These are phyloP conservation scores for Hypomecis punctinalis DNA, from an alignment of 2,888 invertebrate species.

Conservation along the genomic window DNA sequence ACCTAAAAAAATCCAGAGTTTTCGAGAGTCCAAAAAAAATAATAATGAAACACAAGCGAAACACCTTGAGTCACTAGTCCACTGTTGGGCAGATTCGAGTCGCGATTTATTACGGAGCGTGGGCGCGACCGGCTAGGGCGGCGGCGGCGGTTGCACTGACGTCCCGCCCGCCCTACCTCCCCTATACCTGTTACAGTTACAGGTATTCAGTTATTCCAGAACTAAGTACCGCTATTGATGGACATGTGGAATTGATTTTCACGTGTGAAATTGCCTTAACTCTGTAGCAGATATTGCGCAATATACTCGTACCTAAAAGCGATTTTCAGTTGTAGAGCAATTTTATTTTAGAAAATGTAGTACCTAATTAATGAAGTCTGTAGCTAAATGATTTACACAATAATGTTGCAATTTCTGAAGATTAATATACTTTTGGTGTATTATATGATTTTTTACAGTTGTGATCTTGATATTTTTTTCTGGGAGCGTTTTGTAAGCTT, in stretches of 20 bases:
- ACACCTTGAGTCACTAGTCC: conserved; percentile 50
- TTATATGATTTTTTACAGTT: conserved; percentile 19
- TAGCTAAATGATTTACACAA: too few relatives aligned
- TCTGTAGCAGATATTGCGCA: conserved; percentile 10
- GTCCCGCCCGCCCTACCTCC: conserved; percentile 65
- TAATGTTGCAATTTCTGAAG: not conserved
- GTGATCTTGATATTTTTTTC: conserved; percentile 42
- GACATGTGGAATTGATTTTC: conserved; percentile 79
- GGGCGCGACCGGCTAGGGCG: conserved; percentile 63
- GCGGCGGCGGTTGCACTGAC: conserved; percentile 73
- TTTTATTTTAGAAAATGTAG: not conserved
- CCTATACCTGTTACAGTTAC: conserved; percentile 80
- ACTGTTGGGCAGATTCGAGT: conserved; percentile 51
- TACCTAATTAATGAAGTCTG: too few relatives aligned
- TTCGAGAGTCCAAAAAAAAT: conserved; percentile 7
- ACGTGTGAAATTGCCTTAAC: conserved; percentile 49
- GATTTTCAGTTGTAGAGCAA: too few relatives aligned
- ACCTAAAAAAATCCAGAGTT: conserved; percentile 16
- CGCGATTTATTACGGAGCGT: conserved; percentile 48
- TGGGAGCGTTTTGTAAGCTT: conserved; percentile 42
- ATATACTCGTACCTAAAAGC: not conserved
- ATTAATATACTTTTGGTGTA: conserved; percentile 23
- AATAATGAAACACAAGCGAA: conserved; percentile 27
- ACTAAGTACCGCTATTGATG: conserved; percentile 81
- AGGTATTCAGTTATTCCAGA: conserved; percentile 73